A percentile compares a stretch with the other conserved stretches of the same genome.
Conservation (phyloP, 2,113 vertebrate genomes). For the Rhea pennata region DNA sequence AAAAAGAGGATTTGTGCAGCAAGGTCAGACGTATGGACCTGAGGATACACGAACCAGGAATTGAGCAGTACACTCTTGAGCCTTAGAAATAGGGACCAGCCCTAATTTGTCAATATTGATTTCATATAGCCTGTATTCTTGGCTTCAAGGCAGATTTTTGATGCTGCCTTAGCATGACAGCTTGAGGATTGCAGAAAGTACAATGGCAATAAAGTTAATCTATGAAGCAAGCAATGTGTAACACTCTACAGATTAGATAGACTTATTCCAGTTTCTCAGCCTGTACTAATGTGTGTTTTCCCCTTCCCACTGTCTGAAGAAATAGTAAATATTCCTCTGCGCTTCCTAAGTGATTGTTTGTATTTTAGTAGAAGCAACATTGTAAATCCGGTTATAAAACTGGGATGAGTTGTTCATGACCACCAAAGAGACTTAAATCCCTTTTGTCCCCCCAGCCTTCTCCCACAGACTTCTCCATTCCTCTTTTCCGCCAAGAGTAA, state of each 20-base stretch:
- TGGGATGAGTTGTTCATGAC: neutral
- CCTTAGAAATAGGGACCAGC: neutral
- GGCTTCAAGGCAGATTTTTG: neutral
- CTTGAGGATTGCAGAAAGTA: neutral
- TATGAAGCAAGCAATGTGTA: neutral
- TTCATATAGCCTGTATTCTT: neutral
- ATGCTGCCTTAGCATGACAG: neutral
- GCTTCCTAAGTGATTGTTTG: neutral
- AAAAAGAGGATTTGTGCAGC: neutral
- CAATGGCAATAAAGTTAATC: neutral
- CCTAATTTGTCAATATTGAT: neutral
- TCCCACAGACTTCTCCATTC: neutral
- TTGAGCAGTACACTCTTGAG: neutral
- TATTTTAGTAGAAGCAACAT: neutral
- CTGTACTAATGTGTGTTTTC: neutral
- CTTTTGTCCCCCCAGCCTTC: neutral
- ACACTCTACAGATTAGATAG: fast-evolving
- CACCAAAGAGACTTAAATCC: neutral
- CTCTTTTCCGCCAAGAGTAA: neutral
- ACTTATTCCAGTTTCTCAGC: neutral
- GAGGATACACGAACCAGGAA: neutral
- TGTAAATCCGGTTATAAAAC: neutral
- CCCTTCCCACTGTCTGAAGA: neutral
- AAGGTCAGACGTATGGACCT: neutral
- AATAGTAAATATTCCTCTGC: neutral